Percentiles rank a stretch among this genome's conserved stretches.
Evolutionary conservation across 2,888 invertebrate genomes (phyloP).

Genomic region (Boloria euphrosyne): DNA sequence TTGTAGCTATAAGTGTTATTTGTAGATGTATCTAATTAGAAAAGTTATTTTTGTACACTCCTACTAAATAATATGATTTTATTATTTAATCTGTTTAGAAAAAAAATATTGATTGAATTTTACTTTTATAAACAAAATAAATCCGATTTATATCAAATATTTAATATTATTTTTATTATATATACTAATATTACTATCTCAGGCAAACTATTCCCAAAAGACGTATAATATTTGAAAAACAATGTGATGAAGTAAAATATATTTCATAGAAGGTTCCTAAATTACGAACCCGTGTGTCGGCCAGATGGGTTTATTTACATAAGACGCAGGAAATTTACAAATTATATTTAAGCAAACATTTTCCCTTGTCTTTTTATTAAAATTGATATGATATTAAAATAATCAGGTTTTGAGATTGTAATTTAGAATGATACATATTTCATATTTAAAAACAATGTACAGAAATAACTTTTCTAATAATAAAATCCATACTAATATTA

Average conservation of each 20-base stretch:
- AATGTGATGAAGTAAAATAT: conserved; percentile 28
- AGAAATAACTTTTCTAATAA: conserved; percentile 2
- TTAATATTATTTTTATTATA: too few relatives aligned
- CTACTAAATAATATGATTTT: too few relatives aligned
- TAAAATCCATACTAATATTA: too few relatives aligned
- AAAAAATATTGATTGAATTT: too few relatives aligned
- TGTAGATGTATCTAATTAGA: too few relatives aligned
- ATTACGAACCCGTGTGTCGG: conserved; percentile 22
- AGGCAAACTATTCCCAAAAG: conserved; percentile 20
- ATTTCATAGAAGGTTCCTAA: conserved; percentile 23
- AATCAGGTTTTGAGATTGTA: too few relatives aligned
- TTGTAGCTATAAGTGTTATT: too few relatives aligned
- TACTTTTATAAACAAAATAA: too few relatives aligned
- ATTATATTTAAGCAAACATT: neutral
- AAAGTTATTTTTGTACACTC: too few relatives aligned
- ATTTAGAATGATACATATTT: too few relatives aligned
- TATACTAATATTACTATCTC: neutral
- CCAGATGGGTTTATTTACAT: conserved; percentile 23
- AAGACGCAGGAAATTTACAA: neutral
- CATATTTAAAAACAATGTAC: neutral
- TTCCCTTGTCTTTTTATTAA: neutral
- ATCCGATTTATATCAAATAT: too few relatives aligned
- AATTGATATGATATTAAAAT: neutral
- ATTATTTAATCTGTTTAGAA: too few relatives aligned
- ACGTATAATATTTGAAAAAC: conserved; percentile 26